Evolutionary conservation across 2,113 vertebrate genomes (phyloP), one percentile per base, ranked within the genome.

Genomic region (Hemiprocne comata): DNA sequence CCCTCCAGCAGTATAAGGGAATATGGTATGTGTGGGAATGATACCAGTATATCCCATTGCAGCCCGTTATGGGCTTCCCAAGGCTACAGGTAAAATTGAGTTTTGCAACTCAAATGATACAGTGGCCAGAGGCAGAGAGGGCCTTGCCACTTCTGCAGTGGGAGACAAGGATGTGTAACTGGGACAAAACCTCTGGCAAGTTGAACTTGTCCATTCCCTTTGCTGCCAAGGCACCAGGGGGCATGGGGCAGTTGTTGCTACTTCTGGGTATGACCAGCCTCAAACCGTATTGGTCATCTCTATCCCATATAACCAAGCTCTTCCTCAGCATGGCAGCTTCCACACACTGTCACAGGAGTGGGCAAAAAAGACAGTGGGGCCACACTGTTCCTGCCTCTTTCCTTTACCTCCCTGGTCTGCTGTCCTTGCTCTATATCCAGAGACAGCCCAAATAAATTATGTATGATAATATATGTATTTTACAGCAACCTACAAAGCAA

Each of bases 291-390:
- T 28, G 53, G 24, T 46, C 12, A 60, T 12, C 62, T 58, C 31
- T 51, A 65, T 69, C 51, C 62, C 29, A 31, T 20, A 79, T 24
- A 91, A 69, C 38, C 31, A 55, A 74, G 38, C n/a, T 62, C 46
- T 70, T 61, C 33, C 42, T 74, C 0, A 0, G 40, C 44, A 48
- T 16, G 69, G 40, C 67, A 83, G 40, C 40, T 89, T 80, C 72
- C 36, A 69, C 72, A 66, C 0, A 0, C 25, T 90, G 57, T 54
- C 46, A 90, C 51, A 71, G 51, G 9, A 0, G 0, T 12, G 26
- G 38, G 44, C 29, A 73, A 34, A 87, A 54, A 29, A 36, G 13
- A 23, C 28, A 38, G 9, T 7, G 18, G 11, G 36, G 7, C 42
- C 38, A 24, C 31, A 18, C 34, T 38, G 20, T 38, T 77, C 18